Base-by-base conservation (phyloP, 1,140 invertebrate genomes). In the Neotoxoptera formosana region DNA sequence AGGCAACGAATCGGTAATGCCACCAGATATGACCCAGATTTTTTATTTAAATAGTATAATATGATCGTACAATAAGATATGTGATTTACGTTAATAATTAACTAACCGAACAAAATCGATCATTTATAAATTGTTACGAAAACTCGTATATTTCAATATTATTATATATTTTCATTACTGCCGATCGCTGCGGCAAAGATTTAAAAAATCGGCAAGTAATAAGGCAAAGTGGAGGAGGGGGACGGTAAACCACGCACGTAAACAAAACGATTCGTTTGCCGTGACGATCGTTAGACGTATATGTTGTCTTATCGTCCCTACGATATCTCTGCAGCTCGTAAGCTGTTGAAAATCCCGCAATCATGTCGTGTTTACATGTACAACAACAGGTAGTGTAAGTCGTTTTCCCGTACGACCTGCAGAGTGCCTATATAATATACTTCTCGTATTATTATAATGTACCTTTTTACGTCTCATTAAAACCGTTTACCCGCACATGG, bases 401-500 rank as follows among this genome's bases (percentile, higher is more conserved):
- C 76, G 76, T 83, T 41, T 89, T 21, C 51, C 34, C n/a, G 88
- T 56, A 56, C 36, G 36, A 41, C 23, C 21, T n/a, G n/a, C n/a
- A 56, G 51, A 56, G 51, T 21, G 4, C 4, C 41, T 41, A n/a
- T n/a, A n/a, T n/a, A n/a, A n/a, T n/a, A n/a, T n/a, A 51, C 11
- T 23, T 56, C 14, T 23, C 34, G 8, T 48, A 47, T 47, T 48
- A 47, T 47, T 47, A 51, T 90, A 90, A 53, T 67, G 8, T n/a
- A n/a, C 30, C 7, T 67, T 30, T 91, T 76, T 89, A 92, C 47
- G 47, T 92, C 67, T 83, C 91, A 92, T 92, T 92, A 92, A 92
- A 92, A 81, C 25, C 47, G 25, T 92, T 91, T 91, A 91, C 60
- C 90, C 41, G 90, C 60, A 67, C 90, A 91, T 23, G 60, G 53